phyloP scores from a whole-genome alignment of 2,113 vertebrate species.

The human region GRCh38 chrX:23059501-23060000 shows the following conservation, averaged over 20 bases:
- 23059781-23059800: not conserved
- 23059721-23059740: not conserved
- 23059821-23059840: not conserved
- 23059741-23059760: not conserved
- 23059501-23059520: not conserved
- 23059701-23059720: not conserved
- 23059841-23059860: not conserved
- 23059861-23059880: not conserved
- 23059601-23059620: not conserved
- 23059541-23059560: not conserved
- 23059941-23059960: not conserved
- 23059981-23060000: not conserved
- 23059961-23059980: not conserved
- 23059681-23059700: not conserved
- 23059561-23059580: conserved; percentile 3
- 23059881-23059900: not conserved
- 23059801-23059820: not conserved
- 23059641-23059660: conserved; percentile 17
- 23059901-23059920: not conserved
- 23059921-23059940: conserved; percentile 17
- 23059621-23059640: not conserved
- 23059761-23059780: not conserved
- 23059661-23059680: not conserved
- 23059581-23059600: not conserved
- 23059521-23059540: not conserved